Evolutionary conservation across 1,140 invertebrate genomes (phyloP).

Genomic region (Drosophila equinoxialis): DNA sequence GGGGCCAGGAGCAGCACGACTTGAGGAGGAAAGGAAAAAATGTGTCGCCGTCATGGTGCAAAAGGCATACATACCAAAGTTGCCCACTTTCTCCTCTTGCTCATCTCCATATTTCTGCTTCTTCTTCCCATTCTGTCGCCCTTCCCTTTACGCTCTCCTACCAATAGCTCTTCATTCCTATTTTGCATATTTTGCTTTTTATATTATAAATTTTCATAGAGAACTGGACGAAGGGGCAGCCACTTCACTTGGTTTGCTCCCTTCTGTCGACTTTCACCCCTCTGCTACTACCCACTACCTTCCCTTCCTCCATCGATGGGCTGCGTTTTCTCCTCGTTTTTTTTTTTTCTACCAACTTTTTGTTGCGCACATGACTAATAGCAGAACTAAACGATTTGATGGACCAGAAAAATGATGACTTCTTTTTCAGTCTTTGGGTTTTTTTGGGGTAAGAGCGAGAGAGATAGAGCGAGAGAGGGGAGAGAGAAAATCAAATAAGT

Average conservation of each 20-base stretch:
- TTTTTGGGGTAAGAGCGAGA: background rate
- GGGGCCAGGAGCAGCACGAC: background rate
- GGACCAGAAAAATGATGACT: conserved; percentile 83
- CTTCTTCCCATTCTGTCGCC: background rate
- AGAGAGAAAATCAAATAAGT: background rate
- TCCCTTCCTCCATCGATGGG: conserved; percentile 9
- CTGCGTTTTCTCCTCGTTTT: background rate
- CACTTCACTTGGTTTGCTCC: conserved; percentile 55
- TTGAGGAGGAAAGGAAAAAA: background rate
- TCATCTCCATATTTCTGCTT: background rate
- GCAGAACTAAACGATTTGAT: conserved; percentile 83
- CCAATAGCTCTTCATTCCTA: conserved; percentile 36
- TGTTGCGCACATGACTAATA: conserved; percentile 74
- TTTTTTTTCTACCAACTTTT: conserved; percentile 20
- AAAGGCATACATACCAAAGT: conserved; percentile 11
- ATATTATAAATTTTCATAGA: conserved; percentile 67
- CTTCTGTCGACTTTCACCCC: background rate
- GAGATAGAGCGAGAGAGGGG: background rate
- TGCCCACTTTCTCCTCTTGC: background rate
- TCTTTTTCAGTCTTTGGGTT: conserved; percentile 52
- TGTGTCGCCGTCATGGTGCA: conserved; percentile 7
- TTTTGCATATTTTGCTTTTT: conserved; percentile 77
- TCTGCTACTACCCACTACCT: conserved; percentile 35
- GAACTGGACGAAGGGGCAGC: conserved; percentile 34
- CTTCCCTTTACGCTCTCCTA: background rate